These are phyloP conservation scores for Piliocolobus tephrosceles DNA, from an alignment of 2,113 vertebrate species.

Conservation along the genomic window DNA sequence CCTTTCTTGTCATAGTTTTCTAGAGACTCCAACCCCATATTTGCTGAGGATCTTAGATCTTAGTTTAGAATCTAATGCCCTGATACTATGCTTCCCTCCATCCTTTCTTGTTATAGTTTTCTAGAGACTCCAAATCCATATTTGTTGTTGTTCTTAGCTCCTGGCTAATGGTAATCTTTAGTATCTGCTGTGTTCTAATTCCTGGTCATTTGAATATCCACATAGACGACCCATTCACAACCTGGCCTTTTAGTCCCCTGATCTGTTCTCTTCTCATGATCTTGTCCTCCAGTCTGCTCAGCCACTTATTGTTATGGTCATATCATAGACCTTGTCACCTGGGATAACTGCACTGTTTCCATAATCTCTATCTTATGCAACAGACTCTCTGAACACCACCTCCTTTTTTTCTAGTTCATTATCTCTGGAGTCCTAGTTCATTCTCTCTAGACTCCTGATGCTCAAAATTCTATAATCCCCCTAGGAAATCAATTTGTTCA, in stretches of 20 bases:
- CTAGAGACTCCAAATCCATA: neutral
- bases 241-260: neutral
- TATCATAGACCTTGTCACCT: neutral
- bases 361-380: neutral
- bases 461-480: neutral
- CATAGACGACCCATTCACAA: neutral
- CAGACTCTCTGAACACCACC: neutral
- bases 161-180: neutral
- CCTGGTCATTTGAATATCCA: neutral
- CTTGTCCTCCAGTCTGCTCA: neutral
- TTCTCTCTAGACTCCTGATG: neutral
- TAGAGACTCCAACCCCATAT: neutral
- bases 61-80: neutral
- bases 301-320: neutral
- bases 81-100: neutral
- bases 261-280: neutral
- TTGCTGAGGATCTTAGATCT: neutral
- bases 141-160: neutral
- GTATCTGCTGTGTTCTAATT: neutral
- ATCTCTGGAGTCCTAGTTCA: neutral
- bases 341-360: neutral
- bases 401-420: constrained; percentile 34
- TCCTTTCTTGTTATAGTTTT: neutral
- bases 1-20: neutral
- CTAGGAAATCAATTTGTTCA: neutral